Conservation (phyloP, 2,113 vertebrate species). For the Panthera tigris region DNA sequence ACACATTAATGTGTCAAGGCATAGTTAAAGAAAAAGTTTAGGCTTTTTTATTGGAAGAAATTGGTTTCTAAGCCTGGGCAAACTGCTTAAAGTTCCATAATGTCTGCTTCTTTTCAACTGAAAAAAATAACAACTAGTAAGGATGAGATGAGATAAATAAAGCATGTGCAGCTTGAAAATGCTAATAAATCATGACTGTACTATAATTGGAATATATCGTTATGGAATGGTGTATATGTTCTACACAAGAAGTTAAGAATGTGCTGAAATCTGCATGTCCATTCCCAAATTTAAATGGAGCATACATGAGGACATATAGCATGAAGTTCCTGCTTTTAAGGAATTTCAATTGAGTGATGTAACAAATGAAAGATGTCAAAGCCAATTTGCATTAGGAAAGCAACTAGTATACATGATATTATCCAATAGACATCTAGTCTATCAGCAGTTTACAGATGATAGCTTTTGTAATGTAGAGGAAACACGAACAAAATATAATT, state of each 20-base stretch:
- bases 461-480: not conserved
- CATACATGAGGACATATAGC: not conserved
- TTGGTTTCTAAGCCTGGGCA: not conserved
- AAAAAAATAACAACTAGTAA: not conserved
- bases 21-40: not conserved
- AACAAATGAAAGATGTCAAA: not conserved
- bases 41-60: not conserved
- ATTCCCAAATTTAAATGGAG: not conserved
- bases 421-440: not conserved
- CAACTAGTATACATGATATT: too few relatives aligned
- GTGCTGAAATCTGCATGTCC: not conserved
- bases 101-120: not conserved
- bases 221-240: accelerated
- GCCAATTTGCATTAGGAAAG: not conserved
- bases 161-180: not conserved
- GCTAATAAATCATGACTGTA: not conserved
- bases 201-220: too few relatives aligned
- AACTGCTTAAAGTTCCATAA: not conserved
- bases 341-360: not conserved
- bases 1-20: not conserved
- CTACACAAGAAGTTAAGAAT: not conserved
- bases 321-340: not conserved
- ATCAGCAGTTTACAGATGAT: not conserved
- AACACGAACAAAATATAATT: not conserved
- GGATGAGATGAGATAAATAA: not conserved